Percentiles rank a stretch among this genome's conserved stretches.
Conservation (phyloP, 2,797 vertebrate genomes). For the Allobates femoralis region DNA sequence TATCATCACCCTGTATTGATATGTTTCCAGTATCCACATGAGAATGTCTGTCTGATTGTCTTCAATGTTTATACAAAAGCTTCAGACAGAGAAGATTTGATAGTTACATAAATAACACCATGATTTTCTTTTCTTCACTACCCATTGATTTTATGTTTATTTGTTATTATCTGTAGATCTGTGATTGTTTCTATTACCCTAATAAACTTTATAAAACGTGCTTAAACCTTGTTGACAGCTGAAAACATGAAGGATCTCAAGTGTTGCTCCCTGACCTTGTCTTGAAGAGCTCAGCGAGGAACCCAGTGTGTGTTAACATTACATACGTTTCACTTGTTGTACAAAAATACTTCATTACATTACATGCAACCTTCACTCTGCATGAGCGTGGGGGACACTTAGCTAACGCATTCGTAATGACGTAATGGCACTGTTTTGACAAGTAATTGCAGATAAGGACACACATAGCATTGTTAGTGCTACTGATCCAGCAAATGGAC, state of each 20-base stretch:
- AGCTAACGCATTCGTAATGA: neutral
- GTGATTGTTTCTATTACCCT: conserved; percentile 23
- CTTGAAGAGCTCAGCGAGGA: neutral
- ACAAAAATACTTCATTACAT: conserved; percentile 23
- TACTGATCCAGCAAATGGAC: neutral
- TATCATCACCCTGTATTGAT: neutral
- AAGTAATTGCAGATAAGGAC: neutral
- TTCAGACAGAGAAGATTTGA: conserved; percentile 32
- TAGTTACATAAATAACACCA: conserved; percentile 39
- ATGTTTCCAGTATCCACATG: conserved; percentile 39
- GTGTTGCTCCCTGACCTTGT: conserved; percentile 11
- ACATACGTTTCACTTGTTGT: conserved; percentile 24
- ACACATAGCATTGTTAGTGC: too few species aligned
- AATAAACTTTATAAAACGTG: conserved; percentile 19
- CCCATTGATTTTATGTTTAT: conserved; percentile 42
- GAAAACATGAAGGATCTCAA: conserved; percentile 18
- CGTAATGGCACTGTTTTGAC: neutral
- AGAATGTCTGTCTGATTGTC: conserved; percentile 40
- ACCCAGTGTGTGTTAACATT: conserved; percentile 4
- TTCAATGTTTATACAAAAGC: conserved; percentile 51
- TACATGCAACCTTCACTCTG: conserved; percentile 14
- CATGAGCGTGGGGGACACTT: neutral
- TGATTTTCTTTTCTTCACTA: conserved; percentile 38
- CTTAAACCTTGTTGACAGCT: conserved; percentile 3
- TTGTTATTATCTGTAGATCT: conserved; percentile 22